phyloP scores from a whole-genome alignment of 2,797 vertebrate species.

The Chloroceryle inda region DNA sequence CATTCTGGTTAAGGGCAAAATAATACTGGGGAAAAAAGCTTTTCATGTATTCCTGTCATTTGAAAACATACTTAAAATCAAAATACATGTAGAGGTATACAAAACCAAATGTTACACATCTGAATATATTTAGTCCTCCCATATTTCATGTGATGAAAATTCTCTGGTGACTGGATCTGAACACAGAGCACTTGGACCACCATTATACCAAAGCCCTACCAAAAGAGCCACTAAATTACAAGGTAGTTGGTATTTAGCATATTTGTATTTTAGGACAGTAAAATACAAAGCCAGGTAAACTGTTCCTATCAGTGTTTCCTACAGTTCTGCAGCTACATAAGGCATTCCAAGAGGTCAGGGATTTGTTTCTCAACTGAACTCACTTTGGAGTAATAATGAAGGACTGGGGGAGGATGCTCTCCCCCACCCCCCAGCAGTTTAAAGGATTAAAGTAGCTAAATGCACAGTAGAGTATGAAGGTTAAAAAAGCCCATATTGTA shows the following conservation, averaged over 20 bases:
- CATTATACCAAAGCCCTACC: not conserved
- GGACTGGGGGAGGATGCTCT: not conserved
- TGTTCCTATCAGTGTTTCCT: not conserved
- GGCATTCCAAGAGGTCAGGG: not conserved
- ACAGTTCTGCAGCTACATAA: not conserved
- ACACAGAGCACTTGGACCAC: not conserved
- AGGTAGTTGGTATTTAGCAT: not conserved
- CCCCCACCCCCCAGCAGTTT: not conserved
- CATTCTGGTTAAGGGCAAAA: conserved; percentile 13
- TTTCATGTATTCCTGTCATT: not conserved
- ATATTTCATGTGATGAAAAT: not conserved
- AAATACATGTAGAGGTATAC: not conserved
- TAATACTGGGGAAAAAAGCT: not conserved
- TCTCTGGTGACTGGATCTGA: conserved; percentile 26
- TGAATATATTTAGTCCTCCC: conserved; percentile 39
- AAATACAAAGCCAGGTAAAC: not conserved
- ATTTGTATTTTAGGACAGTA: not conserved
- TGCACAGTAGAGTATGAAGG: not conserved
- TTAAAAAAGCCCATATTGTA: not conserved
- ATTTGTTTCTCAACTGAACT: conserved; percentile 17
- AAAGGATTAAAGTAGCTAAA: not conserved
- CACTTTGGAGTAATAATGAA: not conserved
- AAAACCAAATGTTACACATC: not conserved
- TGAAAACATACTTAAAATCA: not conserved
- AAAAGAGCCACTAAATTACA: not conserved